A percentile compares a stretch with the other conserved stretches of the same genome.
phyloP scores from a whole-genome alignment of 2,797 vertebrate species.

The Naso thynnoides region DNA sequence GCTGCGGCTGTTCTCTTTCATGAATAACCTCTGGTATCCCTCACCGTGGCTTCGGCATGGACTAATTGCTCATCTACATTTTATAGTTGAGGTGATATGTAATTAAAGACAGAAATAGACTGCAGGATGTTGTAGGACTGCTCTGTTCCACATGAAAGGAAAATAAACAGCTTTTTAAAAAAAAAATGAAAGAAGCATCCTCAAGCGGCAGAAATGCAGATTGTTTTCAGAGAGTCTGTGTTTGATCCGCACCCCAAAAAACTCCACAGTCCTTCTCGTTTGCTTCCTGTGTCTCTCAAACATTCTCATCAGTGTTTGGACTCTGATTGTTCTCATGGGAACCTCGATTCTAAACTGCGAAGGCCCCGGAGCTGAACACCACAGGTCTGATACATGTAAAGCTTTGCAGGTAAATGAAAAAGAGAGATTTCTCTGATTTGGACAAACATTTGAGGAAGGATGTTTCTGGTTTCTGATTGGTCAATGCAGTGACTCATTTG shows the following conservation, averaged over 20 bases:
- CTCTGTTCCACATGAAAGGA: slow-evolving; percentile 25
- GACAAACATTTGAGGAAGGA: neutral
- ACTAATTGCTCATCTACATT: slow-evolving; percentile 64
- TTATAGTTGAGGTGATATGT: slow-evolving; percentile 50
- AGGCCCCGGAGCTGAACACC: neutral
- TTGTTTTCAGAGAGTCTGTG: slow-evolving; percentile 10
- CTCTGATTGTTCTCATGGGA: slow-evolving; percentile 23
- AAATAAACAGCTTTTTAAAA: slow-evolving; percentile 31
- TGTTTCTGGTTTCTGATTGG: too few relatives aligned
- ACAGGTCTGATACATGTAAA: slow-evolving; percentile 22
- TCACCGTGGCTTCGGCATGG: slow-evolving; percentile 40
- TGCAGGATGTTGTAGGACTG: slow-evolving; percentile 14
- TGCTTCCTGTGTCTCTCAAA: slow-evolving; percentile 22
- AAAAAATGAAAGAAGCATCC: slow-evolving; percentile 20
- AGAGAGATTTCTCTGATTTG: too few relatives aligned
- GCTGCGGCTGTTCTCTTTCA: slow-evolving; percentile 47
- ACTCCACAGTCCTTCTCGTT: neutral
- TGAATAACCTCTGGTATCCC: slow-evolving; percentile 55
- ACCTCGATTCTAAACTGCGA: slow-evolving; percentile 33
- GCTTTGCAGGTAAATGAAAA: too few relatives aligned
- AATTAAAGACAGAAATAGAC: slow-evolving; percentile 62
- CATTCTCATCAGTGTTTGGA: slow-evolving; percentile 20
- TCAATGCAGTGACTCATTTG: neutral
- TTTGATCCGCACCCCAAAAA: slow-evolving; percentile 15
- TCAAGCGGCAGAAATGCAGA: slow-evolving; percentile 34